phyloP scores from a whole-genome alignment of 2,113 vertebrate genomes.

The Microtus richardsoni region DNA sequence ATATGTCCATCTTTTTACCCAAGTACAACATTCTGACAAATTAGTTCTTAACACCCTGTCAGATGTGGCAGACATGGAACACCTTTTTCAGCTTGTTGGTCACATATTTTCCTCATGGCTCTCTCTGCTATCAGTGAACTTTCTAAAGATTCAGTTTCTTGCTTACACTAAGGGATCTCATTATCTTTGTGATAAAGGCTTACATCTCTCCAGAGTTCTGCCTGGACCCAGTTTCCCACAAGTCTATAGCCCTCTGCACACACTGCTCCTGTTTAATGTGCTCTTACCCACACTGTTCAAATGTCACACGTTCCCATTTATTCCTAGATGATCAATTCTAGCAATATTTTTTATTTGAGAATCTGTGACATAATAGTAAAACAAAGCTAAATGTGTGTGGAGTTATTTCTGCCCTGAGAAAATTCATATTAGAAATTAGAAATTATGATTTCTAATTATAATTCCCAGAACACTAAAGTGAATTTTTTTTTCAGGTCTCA shows the following conservation, averaged over 20 bases:
- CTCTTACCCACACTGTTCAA: neutral
- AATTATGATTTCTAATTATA: neutral
- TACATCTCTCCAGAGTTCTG: neutral
- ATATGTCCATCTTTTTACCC: neutral
- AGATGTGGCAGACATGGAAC: neutral
- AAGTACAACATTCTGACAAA: neutral
- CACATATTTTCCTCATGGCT: neutral
- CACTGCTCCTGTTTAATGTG: neutral
- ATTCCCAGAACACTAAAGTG: neutral
- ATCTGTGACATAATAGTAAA: neutral
- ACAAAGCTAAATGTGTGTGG: neutral
- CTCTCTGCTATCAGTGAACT: neutral
- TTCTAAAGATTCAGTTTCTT: neutral
- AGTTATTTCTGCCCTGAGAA: neutral
- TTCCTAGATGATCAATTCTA: neutral
- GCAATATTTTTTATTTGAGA: neutral
- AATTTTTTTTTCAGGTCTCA: constrained; percentile 27
- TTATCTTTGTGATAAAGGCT: neutral
- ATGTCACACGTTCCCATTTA: neutral
- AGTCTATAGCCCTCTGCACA: neutral
- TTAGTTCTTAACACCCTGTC: neutral
- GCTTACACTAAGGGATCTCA: neutral
- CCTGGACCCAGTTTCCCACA: neutral
- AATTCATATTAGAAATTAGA: constrained; percentile 10
- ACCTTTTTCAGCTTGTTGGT: neutral